phyloP scores from a whole-genome alignment of 2,888 invertebrate species.

The Napeogenes sylphis region DNA sequence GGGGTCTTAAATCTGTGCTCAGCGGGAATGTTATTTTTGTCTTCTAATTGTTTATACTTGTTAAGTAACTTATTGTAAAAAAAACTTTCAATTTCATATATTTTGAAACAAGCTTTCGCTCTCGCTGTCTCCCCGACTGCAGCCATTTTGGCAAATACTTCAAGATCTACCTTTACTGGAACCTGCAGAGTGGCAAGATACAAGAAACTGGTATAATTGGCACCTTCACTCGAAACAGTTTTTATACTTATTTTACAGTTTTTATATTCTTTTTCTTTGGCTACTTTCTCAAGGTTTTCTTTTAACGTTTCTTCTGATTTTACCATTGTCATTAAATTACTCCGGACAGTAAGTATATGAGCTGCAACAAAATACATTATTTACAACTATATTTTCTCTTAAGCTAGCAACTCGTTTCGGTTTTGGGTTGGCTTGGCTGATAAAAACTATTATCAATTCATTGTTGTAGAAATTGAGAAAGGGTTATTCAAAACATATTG shows the following conservation, averaged over 20 bases:
- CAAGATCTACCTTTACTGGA: conserved; percentile 31
- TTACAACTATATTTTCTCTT: too few relatives aligned
- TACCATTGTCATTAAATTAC: conserved; percentile 30
- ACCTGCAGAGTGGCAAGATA: conserved; percentile 38
- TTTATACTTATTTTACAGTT: conserved; percentile 35
- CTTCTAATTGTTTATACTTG: conserved; percentile 33
- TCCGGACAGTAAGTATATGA: too few relatives aligned
- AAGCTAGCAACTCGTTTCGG: too few relatives aligned
- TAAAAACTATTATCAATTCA: too few relatives aligned
- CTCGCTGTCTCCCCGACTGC: conserved; percentile 33
- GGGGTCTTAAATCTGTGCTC: conserved; percentile 37
- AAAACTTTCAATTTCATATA: conserved; percentile 35
- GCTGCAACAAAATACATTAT: too few relatives aligned
- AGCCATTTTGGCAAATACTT: conserved; percentile 33
- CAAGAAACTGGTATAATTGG: conserved; percentile 46
- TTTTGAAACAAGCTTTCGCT: conserved; percentile 9
- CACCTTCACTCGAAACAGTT: conserved; percentile 43
- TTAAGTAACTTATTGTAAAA: conserved; percentile 35
- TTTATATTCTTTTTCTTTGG: conserved; percentile 37
- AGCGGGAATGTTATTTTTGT: conserved; percentile 29
- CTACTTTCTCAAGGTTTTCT: conserved; percentile 37
- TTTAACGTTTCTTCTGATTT: conserved; percentile 33
- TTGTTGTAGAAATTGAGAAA: too few relatives aligned
- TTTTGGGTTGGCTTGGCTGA: too few relatives aligned
- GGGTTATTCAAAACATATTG: too few relatives aligned